Evolutionary conservation across 2,888 invertebrate genomes (phyloP).

Genomic region (Campopleginae sp.): DNA sequence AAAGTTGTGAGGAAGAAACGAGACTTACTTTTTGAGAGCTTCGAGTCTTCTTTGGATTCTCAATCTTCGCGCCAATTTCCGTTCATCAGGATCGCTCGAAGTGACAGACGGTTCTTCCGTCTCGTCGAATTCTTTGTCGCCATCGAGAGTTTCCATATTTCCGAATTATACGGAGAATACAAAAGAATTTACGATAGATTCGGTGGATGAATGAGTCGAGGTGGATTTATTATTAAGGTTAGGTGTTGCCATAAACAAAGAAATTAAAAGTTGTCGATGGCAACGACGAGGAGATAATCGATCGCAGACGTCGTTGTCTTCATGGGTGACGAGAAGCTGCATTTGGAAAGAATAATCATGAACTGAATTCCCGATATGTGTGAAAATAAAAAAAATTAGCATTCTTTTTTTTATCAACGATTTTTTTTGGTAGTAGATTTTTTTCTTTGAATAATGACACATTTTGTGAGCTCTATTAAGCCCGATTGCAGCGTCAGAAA

Average conservation of each 20-base stretch:
- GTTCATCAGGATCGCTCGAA: constrained; percentile 88
- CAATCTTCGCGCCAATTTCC: constrained; percentile 89
- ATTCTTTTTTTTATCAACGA: neutral
- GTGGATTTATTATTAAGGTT: neutral
- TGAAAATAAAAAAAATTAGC: neutral
- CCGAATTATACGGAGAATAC: neutral
- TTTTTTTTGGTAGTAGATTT: neutral
- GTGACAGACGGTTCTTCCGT: constrained; percentile 87
- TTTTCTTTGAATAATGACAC: constrained; percentile 16
- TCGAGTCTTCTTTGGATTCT: constrained; percentile 88
- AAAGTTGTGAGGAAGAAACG: constrained; percentile 4
- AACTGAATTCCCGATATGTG: neutral
- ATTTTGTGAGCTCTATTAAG: constrained; percentile 14
- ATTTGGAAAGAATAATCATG: neutral
- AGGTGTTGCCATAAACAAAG: constrained; percentile 35
- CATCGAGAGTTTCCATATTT: constrained; percentile 24
- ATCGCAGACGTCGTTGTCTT: neutral
- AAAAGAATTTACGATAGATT: neutral
- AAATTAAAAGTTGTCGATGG: constrained; percentile 19
- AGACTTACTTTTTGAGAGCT: constrained; percentile 85
- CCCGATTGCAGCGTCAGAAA: constrained; percentile 8
- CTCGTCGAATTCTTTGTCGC: constrained; percentile 79
- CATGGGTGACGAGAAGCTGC: neutral
- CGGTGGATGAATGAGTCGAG: neutral
- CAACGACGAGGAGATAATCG: constrained; percentile 10